Conservation (phyloP, 2,113 vertebrate genomes). For the Piprites chloris region DNA sequence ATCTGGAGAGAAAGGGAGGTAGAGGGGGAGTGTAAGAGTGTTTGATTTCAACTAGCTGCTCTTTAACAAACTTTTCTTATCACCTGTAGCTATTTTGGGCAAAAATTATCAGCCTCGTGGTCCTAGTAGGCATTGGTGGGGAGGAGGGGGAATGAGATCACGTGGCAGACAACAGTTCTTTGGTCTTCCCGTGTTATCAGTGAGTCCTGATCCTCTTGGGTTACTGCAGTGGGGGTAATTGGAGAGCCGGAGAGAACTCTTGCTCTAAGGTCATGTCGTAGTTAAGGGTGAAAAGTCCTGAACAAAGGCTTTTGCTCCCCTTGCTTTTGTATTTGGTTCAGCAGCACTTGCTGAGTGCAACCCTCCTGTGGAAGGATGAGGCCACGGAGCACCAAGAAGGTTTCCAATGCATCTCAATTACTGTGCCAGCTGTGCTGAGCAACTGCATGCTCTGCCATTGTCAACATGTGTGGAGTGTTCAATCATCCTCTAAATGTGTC, state of each 20-base stretch:
- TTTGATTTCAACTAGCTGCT: not conserved
- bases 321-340: not conserved
- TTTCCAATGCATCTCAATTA: not conserved
- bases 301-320: not conserved
- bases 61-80: not conserved
- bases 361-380: not conserved
- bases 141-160: not conserved
- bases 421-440: not conserved
- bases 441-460: not conserved
- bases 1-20: not conserved
- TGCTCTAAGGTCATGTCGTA: fast-evolving
- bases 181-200: not conserved
- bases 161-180: fast-evolving
- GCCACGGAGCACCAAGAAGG: not conserved
- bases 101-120: not conserved
- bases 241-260: not conserved
- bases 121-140: not conserved
- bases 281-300: not conserved
- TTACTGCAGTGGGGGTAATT: not conserved
- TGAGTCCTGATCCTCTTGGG: not conserved
- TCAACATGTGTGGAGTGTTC: not conserved
- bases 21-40: not conserved
- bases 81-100: not conserved
- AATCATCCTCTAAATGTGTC: not conserved
- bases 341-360: not conserved